Evolutionary conservation across 2,113 vertebrate genomes (phyloP), one percentile per base, ranked within the genome.

Genomic region (Oryzias curvinotus): DNA sequence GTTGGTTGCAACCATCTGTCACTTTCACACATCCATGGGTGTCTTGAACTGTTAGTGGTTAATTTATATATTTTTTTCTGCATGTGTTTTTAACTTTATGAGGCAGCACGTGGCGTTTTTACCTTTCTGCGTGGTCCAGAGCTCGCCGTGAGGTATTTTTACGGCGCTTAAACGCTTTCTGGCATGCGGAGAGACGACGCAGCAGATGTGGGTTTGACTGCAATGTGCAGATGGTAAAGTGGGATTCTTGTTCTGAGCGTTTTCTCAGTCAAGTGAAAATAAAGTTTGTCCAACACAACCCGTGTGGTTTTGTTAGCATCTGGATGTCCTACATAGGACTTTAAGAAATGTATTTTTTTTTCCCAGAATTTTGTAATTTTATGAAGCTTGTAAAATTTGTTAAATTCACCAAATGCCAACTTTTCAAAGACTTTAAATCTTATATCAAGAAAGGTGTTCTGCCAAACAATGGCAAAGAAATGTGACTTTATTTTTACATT

Each of bases 161-260:
- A 81, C 77, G 75, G 69, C 74, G 51, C 57, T 83, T 84, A 73
- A 78, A 77, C 78, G 55, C 73, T 71, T 57, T 72, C 79, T 87
- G 84, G 77, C 80, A 67, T 77, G 66, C n/a, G 69, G 75, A 82
- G 66, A 75, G 64, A 81, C 48, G 66, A 66, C 42, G 36, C 56
- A 77, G 25, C 80, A 86, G 76, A 80, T 83, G 81, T 61, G 69
- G 46, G 65, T 75, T 77, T 73, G 58, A 60, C 53, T 45, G 58
- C 3, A 41, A 50, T 78, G 75, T 72, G 67, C 81, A 84, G 82
- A 85, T 81, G 73, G 72, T 63, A 30, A 55, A 52, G 50, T 25
- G 17, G 36, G 44, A 62, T 43, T 48, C 55, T 56, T 52, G 21
- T 3, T 23, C 21, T 23, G 21, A 14, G 53, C 58, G 55, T 73